Evolutionary conservation across 2,113 vertebrate species (phyloP), one percentile per base, ranked within the genome.

Genomic region (Pitta sordida): DNA sequence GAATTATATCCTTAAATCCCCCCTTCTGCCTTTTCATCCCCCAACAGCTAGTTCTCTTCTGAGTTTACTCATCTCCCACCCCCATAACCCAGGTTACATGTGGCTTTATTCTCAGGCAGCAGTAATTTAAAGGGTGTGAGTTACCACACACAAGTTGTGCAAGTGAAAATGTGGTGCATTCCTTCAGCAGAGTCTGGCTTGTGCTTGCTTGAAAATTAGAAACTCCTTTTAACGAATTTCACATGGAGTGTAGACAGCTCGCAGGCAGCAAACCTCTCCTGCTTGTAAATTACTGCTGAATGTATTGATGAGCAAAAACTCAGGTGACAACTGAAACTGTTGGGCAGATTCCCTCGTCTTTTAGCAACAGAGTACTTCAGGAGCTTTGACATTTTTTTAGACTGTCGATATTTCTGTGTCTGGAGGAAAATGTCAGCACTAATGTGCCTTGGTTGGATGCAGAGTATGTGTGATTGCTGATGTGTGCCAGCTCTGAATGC

Each of bases 1-100:
- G n/a, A 86, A 82, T 10, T 52, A 86, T 22, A 51, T 89, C 56
- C n/a, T 82, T 88, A 59, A 84, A 84, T 86, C 48, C 21, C 27
- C 19, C 83, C 26, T 71, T 75, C 21, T 81, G 43, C 34, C 23
- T 77, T 79, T 92, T 84, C 19, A 23, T 84, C 20, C 10, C 16
- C 27, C 23, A 58, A 14, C 51, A 76, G 20, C 37, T 74, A 1
- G 59, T 86, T 73, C 34, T 88, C 18, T 19, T 88, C 36, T 5
- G 43, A 63, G 18, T 85, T 91, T 56, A 29, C 10, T 59, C 29
- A 39, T 48, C 34, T 27, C 26, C 34, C 26, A 27, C 17, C 8
- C 10, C 5, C 6, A 5, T 43, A 39, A 27, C 18, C 10, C 27
- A 39, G n/a, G 8, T 48, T 56, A 3, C 32, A 7, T 30, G 11